Base-by-base conservation (phyloP, 35 echinoderm and acorn worm species). In the Chiridota heheva region DNA sequence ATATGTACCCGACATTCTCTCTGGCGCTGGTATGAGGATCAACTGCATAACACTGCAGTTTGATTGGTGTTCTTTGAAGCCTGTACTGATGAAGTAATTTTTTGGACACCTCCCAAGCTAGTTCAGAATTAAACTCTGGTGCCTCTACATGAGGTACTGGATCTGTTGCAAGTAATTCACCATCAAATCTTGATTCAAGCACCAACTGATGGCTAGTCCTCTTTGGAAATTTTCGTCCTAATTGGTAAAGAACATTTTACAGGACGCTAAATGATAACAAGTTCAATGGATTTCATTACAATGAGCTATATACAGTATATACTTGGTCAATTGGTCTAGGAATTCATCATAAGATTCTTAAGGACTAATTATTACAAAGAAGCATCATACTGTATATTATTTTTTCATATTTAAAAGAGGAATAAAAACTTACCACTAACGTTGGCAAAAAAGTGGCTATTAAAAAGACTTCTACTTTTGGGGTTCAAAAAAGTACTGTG, bases 181-280 rank as follows among this genome's bases (percentile, higher is more conserved):
- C 92, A 86, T 96, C 92, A 87, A 96, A 96, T 36, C 72, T 82
- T 4, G 87, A 86, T 46, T 96, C 92, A 30, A 96, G 58, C 20
- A 96, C 26, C 62, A 96, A 25, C n/a, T 96, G 79, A 18, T 90
- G 87, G 32, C 49, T 72, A 37, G 58, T 42, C 28, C 78, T 71
- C 63, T 90, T 96, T 7, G 92, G 92, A 82, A 96, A 96, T 30
- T 85, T 86, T 33, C 92, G 70, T 18, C 92, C 92, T 96, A 76
- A 0, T 40, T 44, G 13, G 44, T 20, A 69, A 40, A 67, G 37
- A 43, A 0, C 42, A 36, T 7, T 13, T 5, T 1, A 69, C 13
- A 39, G 24, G 24, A 25, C 24, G 49, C 49, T n/a, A n/a, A n/a
- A n/a, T n/a, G n/a, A n/a, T n/a, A n/a, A n/a, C n/a, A n/a, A n/a